Base-by-base conservation (phyloP, 2,113 vertebrate species). In the Oreocharis arfaki region DNA sequence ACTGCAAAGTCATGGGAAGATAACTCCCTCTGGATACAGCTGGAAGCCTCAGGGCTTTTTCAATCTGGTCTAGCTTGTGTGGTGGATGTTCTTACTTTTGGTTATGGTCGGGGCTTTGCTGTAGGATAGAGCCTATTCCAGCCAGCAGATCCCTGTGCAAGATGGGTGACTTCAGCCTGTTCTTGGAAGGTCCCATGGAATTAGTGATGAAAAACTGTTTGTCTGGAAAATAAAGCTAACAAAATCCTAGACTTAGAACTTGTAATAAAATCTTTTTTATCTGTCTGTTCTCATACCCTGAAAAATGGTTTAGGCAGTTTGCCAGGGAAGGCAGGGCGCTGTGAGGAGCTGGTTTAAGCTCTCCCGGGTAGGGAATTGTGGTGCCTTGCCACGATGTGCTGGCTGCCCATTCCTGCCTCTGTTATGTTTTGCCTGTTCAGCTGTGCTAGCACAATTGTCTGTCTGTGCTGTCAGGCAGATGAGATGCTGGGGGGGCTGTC, bases 391-490 rank as follows among this genome's bases (percentile, higher is more conserved):
- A 76, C 0, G 1, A 46, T 59, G 59, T 10, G 4, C 87, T 74
- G 89, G 55, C 91, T 86, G 95, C 67, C 65, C 0, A 0, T 41
- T 89, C n/a, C 76, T 81, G 80, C 87, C 59, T 47, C 68, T n/a
- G 55, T 61, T 89, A 19, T 89, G 9, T 69, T 94, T 14, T 46
- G 87, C 15, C 80, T 44, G 68, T 35, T 97, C 77, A 94, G 87
- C 95, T 93, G 94, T 46, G 77, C 92, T 26, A 35, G 90, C 73
- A 90, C 95, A 95, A 95, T 94, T 79, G 82, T 82, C 52, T 7
- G 39, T 78, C 87, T 71, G 74, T 79, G 93, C 95, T 52, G 77
- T 60, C 92, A 79, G 73, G 52, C 17, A 28, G 74, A 75, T 50
- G 70, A 91, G 90, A 44, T n/a, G 52, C 33, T 19, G 47, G 28